Percentiles rank a stretch among this genome's conserved stretches.
Conservation (phyloP, 64 coral and sea anemone species). For the Pocillopora damicornis region DNA sequence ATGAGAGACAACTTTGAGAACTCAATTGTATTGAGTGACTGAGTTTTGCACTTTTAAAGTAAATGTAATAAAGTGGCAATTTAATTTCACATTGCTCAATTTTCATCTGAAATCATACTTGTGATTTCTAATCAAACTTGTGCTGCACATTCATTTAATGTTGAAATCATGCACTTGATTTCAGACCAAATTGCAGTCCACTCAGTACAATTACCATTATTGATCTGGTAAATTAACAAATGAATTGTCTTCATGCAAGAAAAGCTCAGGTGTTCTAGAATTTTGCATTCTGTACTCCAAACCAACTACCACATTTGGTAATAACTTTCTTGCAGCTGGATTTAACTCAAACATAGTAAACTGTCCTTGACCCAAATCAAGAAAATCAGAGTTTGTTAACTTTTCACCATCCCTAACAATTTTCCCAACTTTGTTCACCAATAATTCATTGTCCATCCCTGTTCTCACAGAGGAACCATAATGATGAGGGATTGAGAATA, state of each 20-base stretch:
- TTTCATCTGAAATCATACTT: too few species aligned
- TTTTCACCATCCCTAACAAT: neutral
- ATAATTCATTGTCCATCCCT: neutral
- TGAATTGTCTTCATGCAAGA: conserved; percentile 43
- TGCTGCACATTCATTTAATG: too few species aligned
- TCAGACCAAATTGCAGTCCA: too few species aligned
- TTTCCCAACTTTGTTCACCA: neutral
- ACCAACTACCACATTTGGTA: conserved; percentile 56
- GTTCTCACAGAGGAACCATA: neutral
- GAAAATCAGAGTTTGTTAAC: neutral
- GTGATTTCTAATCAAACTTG: too few species aligned
- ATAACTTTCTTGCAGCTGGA: conserved; percentile 22
- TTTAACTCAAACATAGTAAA: conserved; percentile 79
- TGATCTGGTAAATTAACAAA: neutral
- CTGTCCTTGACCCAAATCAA: neutral
- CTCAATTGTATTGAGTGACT: too few species aligned
- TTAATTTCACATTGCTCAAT: too few species aligned
- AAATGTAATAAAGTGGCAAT: too few species aligned
- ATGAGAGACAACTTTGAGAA: too few species aligned
- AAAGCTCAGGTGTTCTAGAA: conserved; percentile 52
- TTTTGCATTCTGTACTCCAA: conserved; percentile 49
- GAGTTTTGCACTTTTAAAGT: too few species aligned
- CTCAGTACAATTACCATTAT: neutral
- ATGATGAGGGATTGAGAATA: neutral
- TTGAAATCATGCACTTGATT: too few species aligned